phyloP scores from a whole-genome alignment of 2,797 vertebrate genomes.

The Gallinago stenura region DNA sequence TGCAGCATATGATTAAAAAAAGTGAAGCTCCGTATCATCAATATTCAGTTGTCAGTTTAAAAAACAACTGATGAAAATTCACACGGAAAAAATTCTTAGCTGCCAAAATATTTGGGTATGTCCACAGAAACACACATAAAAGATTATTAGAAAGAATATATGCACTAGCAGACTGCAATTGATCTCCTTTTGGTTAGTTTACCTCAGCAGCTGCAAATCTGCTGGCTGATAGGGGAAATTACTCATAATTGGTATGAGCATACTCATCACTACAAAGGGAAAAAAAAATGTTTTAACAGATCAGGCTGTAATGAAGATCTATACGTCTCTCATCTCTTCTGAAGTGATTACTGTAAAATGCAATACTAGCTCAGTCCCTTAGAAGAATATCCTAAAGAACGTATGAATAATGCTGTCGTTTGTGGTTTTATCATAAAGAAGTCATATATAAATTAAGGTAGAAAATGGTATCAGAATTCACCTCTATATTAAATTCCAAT shows the following conservation, averaged over 20 bases:
- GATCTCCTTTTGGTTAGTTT: not conserved
- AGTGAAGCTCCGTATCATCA: not conserved
- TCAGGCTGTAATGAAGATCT: not conserved
- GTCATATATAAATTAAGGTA: not conserved
- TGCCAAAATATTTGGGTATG: slow-evolving; percentile 7
- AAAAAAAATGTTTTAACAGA: not conserved
- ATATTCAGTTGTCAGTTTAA: not conserved
- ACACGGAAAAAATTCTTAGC: not conserved
- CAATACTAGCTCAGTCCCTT: not conserved
- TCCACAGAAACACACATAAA: not conserved
- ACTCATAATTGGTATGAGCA: not conserved
- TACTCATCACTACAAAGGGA: not conserved
- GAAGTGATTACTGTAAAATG: not conserved
- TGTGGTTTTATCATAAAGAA: not conserved
- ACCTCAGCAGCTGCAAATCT: not conserved
- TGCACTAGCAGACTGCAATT: not conserved
- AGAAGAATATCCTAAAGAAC: not conserved
- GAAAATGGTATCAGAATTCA: not conserved
- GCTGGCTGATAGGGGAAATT: not conserved
- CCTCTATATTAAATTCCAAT: not conserved
- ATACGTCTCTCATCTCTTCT: not conserved
- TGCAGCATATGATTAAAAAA: not conserved
- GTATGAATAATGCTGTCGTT: not conserved
- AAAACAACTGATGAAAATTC: slow-evolving; percentile 3
- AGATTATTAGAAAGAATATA: not conserved